Conservation (phyloP, 2,113 vertebrate genomes). For the Sturnus vulgaris region DNA sequence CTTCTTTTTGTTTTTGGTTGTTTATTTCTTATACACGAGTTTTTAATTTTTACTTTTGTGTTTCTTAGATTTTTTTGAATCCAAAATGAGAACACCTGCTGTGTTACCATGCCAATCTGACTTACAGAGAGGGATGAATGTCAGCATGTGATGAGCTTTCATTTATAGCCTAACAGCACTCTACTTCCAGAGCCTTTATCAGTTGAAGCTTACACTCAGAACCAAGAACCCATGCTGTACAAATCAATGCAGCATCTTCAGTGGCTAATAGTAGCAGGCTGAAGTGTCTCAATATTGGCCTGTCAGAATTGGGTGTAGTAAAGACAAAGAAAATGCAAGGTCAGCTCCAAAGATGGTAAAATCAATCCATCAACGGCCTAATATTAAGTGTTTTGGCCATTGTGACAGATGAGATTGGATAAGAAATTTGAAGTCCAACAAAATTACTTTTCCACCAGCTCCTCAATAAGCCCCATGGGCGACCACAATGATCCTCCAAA, state of each 20-base stretch:
- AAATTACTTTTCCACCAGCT: neutral
- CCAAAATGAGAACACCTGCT: neutral
- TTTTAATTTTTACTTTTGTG: conserved; percentile 26
- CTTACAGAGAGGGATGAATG: neutral
- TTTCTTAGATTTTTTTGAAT: neutral
- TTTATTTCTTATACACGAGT: neutral
- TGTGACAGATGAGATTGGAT: neutral
- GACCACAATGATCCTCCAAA: neutral
- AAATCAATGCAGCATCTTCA: neutral
- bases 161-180: neutral
- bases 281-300: neutral
- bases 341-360: neutral
- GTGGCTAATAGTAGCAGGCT: neutral
- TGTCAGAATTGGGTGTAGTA: neutral
- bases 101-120: conserved; percentile 21
- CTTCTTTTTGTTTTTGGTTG: neutral
- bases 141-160: neutral
- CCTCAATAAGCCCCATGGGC: neutral
- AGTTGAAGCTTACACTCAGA: neutral
- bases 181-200: neutral
- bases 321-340: neutral
- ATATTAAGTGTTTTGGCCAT: neutral
- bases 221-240: fast-evolving
- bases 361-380: neutral
- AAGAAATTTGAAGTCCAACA: neutral